A percentile compares a stretch with the other conserved stretches of the same genome.
phyloP scores from a whole-genome alignment of 2,888 invertebrate genomes.

The Tipula confusa region DNA sequence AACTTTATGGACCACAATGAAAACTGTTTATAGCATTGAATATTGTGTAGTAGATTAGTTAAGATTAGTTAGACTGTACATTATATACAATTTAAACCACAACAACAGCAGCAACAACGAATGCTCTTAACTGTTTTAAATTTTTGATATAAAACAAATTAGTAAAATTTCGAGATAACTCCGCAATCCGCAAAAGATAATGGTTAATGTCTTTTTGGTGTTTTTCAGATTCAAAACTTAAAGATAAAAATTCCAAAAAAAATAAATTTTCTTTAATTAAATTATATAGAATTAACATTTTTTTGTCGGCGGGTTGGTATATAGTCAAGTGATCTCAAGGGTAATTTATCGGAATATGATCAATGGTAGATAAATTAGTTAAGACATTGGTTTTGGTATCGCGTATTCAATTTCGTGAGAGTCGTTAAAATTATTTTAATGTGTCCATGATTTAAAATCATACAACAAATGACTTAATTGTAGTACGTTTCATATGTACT shows the following conservation, averaged over 20 bases:
- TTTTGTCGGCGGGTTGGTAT: not conserved
- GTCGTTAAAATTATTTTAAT: no score
- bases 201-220: slow-evolving; percentile 12
- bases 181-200: not conserved
- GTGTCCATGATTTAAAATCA: no score
- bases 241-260: not conserved
- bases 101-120: no score
- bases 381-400: not conserved
- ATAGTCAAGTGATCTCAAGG: not conserved
- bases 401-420: not conserved
- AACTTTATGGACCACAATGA: not conserved
- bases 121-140: not conserved
- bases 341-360: not conserved
- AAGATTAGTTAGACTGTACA: not conserved
- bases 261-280: not conserved
- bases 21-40: not conserved
- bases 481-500: no score
- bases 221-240: not conserved
- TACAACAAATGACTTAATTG: no score
- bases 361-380: not conserved
- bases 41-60: not conserved
- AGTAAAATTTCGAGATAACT: not conserved
- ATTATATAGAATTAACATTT: not conserved
- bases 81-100: not conserved
- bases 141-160: slow-evolving; percentile 9